phyloP scores from a whole-genome alignment of 2,888 invertebrate genomes.

The Altica lythri region DNA sequence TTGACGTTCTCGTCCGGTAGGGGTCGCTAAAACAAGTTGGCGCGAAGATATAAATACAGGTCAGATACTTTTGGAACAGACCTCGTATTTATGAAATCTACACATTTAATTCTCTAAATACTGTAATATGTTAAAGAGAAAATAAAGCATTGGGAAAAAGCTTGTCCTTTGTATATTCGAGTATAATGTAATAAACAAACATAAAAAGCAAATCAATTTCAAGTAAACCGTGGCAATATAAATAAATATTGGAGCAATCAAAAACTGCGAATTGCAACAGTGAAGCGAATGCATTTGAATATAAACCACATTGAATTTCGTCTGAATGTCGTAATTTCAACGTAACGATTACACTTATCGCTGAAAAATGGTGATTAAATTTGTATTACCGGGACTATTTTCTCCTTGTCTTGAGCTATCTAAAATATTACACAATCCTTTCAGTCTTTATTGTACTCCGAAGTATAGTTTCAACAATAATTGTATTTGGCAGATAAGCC shows the following conservation, averaged over 20 bases:
- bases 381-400: conserved; percentile 39
- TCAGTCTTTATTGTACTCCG: conserved; percentile 49
- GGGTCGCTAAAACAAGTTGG: too few species aligned
- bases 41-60: too few species aligned
- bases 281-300: conserved; percentile 21
- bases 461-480: conserved; percentile 49
- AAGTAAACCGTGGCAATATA: conserved; percentile 16
- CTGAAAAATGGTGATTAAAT: conserved; percentile 48
- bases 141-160: too few species aligned
- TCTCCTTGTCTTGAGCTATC: conserved; percentile 30
- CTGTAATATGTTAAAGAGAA: too few species aligned
- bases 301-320: conserved; percentile 29
- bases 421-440: conserved; percentile 49
- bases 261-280: conserved; percentile 19
- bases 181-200: background rate
- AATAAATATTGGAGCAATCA: conserved; percentile 21
- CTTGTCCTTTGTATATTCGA: too few species aligned
- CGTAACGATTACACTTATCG: conserved; percentile 38
- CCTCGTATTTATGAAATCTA: too few species aligned
- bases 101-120: too few species aligned
- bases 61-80: too few species aligned
- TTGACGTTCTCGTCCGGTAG: too few species aligned
- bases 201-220: background rate
- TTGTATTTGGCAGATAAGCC: conserved; percentile 31
- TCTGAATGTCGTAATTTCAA: conserved; percentile 30